Evolutionary conservation across 2,888 invertebrate species (phyloP), one percentile per base, ranked within the genome.

Genomic region (Scotopteryx bipunctaria): DNA sequence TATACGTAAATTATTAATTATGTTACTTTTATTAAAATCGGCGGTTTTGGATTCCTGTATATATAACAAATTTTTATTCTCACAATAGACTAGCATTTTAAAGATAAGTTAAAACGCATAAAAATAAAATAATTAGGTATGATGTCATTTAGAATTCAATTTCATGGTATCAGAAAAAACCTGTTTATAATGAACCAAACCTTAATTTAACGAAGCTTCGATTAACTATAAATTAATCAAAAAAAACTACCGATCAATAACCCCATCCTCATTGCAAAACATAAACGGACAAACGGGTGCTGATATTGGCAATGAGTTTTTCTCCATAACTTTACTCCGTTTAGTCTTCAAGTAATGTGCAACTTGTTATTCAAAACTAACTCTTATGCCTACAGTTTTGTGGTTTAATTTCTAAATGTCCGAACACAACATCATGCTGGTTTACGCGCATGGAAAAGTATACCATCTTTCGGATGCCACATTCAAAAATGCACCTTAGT

Each of bases 291-390:
- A 66, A 70, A 67, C 64, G 54, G 63, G 49, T 52, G 58, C 56
- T 64, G 65, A 66, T 69, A 71, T 69, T 64, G 64, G 57, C 37
- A 47, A 67, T 68, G 64, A 66, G 68, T 69, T 59, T 62, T 62
- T 60, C 50, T 48, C 25, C 51, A 57, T 49, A 47, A 38, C 58
- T 57, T 57, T 53, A 60, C 55, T 46, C 48, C 53, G 51, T 49
- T 60, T 57, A 58, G 51, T 38, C 23, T 55, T 36, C 36, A 54
- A 57, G 52, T 47, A 53, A 40, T 23, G 31, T 13, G 8, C 37
- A 31, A 13, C 11, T 25, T 31, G 0, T 1, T 4, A 19, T 31
- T 35, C 19, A 29, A 53, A 57, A 36, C 1, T 17, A 8, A 3
- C 1, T 45, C 52, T 54, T 59, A 46, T 23, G 5, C 0, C 2